Conservation (phyloP, 2,797 vertebrate species). For the Dallia pectoralis region DNA sequence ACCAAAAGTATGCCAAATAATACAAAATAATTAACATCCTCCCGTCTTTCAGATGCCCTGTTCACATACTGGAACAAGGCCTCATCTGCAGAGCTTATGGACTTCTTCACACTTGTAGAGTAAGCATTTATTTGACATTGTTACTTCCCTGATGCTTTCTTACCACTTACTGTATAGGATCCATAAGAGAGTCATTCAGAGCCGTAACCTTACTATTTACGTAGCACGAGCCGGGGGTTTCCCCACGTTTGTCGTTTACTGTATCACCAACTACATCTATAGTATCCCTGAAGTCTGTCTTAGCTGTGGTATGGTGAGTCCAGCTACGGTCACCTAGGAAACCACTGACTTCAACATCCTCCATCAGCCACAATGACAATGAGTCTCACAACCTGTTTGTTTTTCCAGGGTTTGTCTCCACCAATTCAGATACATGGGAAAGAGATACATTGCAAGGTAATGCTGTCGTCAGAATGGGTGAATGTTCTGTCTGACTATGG, state of each 20-base stretch:
- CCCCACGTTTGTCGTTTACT: not conserved
- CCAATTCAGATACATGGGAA: slow-evolving; percentile 99
- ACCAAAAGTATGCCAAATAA: too few relatives aligned
- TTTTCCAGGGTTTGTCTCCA: slow-evolving; percentile 89
- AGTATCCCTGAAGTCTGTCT: too few relatives aligned
- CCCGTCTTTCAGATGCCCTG: slow-evolving; percentile 81
- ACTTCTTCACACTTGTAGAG: slow-evolving; percentile 97
- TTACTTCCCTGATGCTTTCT: not conserved
- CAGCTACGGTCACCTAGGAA: too few relatives aligned
- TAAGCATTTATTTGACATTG: slow-evolving; percentile 69
- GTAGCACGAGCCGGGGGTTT: not conserved
- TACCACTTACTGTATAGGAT: not conserved
- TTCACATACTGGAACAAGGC: slow-evolving; percentile 98
- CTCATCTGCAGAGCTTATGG: slow-evolving; percentile 90
- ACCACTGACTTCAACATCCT: not conserved
- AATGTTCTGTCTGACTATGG: not conserved
- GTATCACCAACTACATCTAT: not conserved
- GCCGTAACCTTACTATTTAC: not conserved
- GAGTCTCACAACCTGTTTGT: slow-evolving; percentile 13
- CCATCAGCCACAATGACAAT: not conserved
- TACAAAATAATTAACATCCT: not conserved
- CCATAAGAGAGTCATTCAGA: too few relatives aligned
- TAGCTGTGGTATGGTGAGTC: too few relatives aligned
- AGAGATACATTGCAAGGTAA: slow-evolving; percentile 98
- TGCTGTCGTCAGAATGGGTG: slow-evolving; percentile 42